Conservation (phyloP, 2,797 vertebrate genomes). For the Philypnodon macrostomus region DNA sequence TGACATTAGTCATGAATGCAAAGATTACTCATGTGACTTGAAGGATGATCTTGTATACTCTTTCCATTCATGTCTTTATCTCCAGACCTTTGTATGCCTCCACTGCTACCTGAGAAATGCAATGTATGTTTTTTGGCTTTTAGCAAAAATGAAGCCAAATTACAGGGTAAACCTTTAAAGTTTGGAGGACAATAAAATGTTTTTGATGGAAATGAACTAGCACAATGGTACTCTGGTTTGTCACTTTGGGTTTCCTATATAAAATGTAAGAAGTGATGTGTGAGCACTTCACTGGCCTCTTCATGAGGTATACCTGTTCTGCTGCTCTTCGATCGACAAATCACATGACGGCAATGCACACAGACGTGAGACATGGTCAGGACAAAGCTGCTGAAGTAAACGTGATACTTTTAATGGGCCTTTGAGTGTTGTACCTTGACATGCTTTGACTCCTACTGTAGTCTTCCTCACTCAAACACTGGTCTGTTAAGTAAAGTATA, state of each 20-base stretch:
- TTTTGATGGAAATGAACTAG: slow-evolving; percentile 75
- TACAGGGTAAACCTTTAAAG: slow-evolving; percentile 71
- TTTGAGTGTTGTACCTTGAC: no score
- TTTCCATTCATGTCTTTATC: slow-evolving; percentile 59
- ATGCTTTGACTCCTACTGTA: no score
- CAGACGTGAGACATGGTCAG: no score
- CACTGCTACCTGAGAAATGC: slow-evolving; percentile 72
- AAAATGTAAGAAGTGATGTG: slow-evolving; percentile 21
- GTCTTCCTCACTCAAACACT: no score
- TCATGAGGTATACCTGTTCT: no score
- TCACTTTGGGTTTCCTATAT: slow-evolving; percentile 33
- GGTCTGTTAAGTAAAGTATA: no score
- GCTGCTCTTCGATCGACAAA: no score
- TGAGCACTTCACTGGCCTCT: no score
- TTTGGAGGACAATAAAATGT: slow-evolving; percentile 74
- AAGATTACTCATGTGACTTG: slow-evolving; percentile 66
- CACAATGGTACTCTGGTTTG: slow-evolving; percentile 51
- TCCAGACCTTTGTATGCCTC: slow-evolving; percentile 64
- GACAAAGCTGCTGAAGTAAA: no score
- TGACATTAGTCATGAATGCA: slow-evolving; percentile 69
- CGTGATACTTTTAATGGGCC: no score
- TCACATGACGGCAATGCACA: no score
- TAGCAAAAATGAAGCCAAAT: slow-evolving; percentile 50
- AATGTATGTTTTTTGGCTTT: slow-evolving; percentile 73
- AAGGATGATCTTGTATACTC: slow-evolving; percentile 57